phyloP scores from a whole-genome alignment of 2,888 invertebrate genomes.

The Agrotis ipsilon region DNA sequence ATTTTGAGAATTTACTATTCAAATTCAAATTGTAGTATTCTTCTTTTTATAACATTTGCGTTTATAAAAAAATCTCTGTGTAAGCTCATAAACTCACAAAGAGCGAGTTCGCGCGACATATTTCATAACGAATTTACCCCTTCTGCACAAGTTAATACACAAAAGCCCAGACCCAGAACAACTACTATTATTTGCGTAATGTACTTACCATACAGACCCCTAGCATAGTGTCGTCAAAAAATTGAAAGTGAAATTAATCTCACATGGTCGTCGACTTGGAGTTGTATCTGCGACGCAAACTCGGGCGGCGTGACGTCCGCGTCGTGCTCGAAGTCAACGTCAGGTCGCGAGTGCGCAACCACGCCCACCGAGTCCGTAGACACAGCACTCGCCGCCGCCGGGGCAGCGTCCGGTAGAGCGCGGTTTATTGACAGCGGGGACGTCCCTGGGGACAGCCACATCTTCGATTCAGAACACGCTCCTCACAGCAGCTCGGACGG shows the following conservation, averaged over 20 bases:
- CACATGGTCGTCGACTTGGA: constrained; percentile 77
- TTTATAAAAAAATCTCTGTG: too few species aligned
- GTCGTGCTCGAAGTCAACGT: constrained; percentile 68
- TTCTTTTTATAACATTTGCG: too few species aligned
- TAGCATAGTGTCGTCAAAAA: not conserved
- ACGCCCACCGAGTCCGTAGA: constrained; percentile 85
- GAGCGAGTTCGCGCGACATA: too few species aligned
- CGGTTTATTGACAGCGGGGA: constrained; percentile 70
- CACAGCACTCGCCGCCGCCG: constrained; percentile 72
- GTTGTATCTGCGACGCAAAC: constrained; percentile 71
- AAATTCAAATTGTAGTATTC: not conserved
- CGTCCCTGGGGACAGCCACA: constrained; percentile 63
- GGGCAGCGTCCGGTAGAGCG: constrained; percentile 16
- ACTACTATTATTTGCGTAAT: too few species aligned
- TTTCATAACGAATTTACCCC: too few species aligned
- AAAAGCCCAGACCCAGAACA: too few species aligned
- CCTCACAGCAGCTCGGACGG: not conserved
- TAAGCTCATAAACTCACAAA: too few species aligned
- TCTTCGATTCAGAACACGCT: not conserved
- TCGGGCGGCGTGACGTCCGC: constrained; percentile 69
- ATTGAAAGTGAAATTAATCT: constrained; percentile 19
- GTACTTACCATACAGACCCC: too few species aligned
- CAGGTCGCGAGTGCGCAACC: constrained; percentile 73
- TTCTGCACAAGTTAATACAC: too few species aligned
- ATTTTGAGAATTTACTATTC: not conserved